Evolutionary conservation across 1,140 invertebrate species (phyloP).

Genomic region (Popillia japonica): DNA sequence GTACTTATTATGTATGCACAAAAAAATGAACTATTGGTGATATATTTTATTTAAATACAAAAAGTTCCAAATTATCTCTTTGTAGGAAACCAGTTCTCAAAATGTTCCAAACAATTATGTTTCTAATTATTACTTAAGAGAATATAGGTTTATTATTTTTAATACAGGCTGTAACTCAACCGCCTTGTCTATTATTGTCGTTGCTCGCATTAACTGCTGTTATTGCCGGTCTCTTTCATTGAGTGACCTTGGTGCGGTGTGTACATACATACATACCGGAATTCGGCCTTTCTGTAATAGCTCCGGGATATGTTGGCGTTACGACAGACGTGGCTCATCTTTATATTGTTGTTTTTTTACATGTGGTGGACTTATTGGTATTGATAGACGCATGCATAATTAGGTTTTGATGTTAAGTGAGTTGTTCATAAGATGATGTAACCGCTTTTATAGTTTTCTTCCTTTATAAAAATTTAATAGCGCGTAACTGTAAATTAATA

Average conservation of each 20-base stretch:
- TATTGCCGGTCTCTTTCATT: constrained; percentile 9
- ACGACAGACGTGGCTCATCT: constrained; percentile 7
- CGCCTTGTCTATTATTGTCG: neutral
- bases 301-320: neutral
- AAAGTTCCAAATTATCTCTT: too few relatives aligned
- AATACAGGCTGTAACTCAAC: neutral
- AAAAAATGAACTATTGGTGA: too few relatives aligned
- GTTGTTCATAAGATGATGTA: neutral
- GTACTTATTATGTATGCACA: too few relatives aligned
- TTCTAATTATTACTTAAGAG: too few relatives aligned
- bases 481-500: too few relatives aligned
- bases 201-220: neutral
- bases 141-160: neutral
- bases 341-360: constrained; percentile 6
- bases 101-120: too few relatives aligned
- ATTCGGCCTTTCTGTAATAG: constrained; percentile 31
- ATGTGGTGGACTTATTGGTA: neutral
- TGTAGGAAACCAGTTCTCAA: too few relatives aligned
- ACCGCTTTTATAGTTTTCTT: too few relatives aligned
- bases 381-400: neutral
- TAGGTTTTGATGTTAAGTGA: neutral
- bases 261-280: constrained; percentile 10
- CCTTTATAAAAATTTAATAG: too few relatives aligned
- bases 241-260: neutral
- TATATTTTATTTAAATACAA: too few relatives aligned